These are phyloP conservation scores for Metaphire vulgaris DNA, from an alignment of 1,140 invertebrate genomes.

Conservation along the genomic window DNA sequence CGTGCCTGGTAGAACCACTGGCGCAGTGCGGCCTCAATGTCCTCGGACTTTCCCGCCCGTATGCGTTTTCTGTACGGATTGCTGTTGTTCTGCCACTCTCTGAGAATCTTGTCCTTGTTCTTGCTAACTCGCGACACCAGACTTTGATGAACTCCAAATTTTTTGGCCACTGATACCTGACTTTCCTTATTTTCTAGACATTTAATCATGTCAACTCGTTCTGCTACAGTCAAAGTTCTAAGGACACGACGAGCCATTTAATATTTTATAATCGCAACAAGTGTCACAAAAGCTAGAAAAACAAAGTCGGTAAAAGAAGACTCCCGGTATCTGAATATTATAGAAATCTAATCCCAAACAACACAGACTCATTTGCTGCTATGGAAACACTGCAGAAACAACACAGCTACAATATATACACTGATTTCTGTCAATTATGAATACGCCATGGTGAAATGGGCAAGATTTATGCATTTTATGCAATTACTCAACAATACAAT, in stretches of 20 bases:
- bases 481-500: too few relatives aligned
- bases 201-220: background rate
- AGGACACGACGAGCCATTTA: background rate
- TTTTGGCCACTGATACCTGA: background rate
- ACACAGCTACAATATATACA: too few relatives aligned
- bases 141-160: background rate
- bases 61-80: background rate
- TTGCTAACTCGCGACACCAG: background rate
- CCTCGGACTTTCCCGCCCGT: background rate
- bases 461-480: too few relatives aligned
- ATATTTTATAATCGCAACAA: background rate
- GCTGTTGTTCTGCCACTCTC: background rate
- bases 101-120: background rate
- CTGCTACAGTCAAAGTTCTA: background rate
- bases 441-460: too few relatives aligned
- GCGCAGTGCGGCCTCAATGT: background rate
- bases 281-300: background rate
- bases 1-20: background rate
- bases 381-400: too few relatives aligned
- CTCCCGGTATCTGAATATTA: too few relatives aligned
- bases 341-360: too few relatives aligned
- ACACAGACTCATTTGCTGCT: too few relatives aligned
- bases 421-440: too few relatives aligned
- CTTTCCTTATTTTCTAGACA: background rate
- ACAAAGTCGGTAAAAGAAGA: background rate